Evolutionary conservation across 2,113 vertebrate species (phyloP).

Genomic region (Tichodroma muraria): DNA sequence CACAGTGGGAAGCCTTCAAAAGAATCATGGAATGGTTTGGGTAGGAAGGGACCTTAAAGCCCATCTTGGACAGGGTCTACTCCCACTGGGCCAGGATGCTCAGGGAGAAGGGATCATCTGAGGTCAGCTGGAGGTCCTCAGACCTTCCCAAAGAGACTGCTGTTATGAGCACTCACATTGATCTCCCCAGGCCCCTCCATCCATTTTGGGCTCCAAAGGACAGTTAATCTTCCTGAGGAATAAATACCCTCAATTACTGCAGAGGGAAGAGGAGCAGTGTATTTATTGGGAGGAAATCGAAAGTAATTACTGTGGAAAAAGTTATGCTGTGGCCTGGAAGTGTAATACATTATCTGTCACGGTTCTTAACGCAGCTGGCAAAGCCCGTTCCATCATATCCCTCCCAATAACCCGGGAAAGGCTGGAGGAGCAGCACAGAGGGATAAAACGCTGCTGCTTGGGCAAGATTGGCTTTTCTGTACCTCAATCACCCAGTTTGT

Average conservation of each 20-base stretch:
- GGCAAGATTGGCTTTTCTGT: too few species aligned
- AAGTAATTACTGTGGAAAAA: slow-evolving; percentile 53
- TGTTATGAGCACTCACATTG: not conserved
- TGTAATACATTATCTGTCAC: not conserved
- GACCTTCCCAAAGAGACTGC: not conserved
- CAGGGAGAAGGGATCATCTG: not conserved
- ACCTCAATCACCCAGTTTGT: fast-evolving
- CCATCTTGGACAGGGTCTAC: not conserved
- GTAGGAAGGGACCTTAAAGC: not conserved
- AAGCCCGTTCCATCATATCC: not conserved
- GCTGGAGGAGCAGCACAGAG: not conserved
- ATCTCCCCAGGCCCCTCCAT: not conserved
- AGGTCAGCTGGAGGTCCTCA: not conserved
- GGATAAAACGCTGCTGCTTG: fast-evolving
- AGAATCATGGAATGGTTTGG: not conserved
- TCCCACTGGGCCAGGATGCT: not conserved
- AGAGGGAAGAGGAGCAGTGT: slow-evolving; percentile 15
- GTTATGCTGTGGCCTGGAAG: not conserved
- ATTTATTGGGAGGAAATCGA: slow-evolving; percentile 60
- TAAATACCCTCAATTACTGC: slow-evolving; percentile 61
- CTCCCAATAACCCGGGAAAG: not conserved
- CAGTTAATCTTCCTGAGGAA: slow-evolving; percentile 65
- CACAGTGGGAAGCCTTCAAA: not conserved
- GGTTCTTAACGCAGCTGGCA: not conserved
- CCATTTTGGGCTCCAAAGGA: not conserved